Evolutionary conservation across 2,797 vertebrate genomes (phyloP), one percentile per base, ranked within the genome.

Genomic region (Sciaenops ocellatus): DNA sequence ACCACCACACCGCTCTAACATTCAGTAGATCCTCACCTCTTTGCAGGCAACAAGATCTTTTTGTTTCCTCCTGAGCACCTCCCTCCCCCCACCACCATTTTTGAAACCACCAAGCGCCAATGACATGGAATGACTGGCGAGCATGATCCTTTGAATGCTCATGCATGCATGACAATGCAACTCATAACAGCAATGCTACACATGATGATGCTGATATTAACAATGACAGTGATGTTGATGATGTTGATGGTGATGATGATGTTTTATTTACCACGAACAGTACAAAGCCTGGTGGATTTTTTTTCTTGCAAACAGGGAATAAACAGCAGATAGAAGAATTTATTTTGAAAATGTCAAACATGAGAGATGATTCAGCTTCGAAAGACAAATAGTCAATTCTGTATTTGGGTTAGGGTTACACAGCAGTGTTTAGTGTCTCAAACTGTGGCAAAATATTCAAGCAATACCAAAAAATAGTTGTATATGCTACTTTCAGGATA

Each of bases 91-190:
- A 50, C 76, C 64, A 41, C 83, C 85, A 80, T 85, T 83, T 88
- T 26, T 76, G n/a, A 85, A 38, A 87, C 66, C 76, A 78, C 69
- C 30, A 24, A 90, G 85, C 65, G 72, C 85, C 85, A 90, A 81
- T 88, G 73, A 91, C 90, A 84, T 89, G 89, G 93, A 93, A 93
- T 94, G 94, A 94, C 84, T 89, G 84, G 79, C 90, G 84, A 95
- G 95, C 94, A 95, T 95, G 94, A 91, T 85, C 93, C 91, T 90
- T 65, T 87, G 95, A 95, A 95, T 95, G 95, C 93, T 93, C 91
- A 88, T 93, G 91, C 92, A 94, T 94, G 93, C 90, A 76, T 94
- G 89, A 91, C n/a, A 42, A 85, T 88, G 80, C 87, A 90, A 91
- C 76, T 84, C 90, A 87, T 87, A 85, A 84, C 62, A 71, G 79